These are phyloP conservation scores for Tyrophagus putrescentiae DNA, from an alignment of 1,140 invertebrate genomes.

Conservation along the genomic window DNA sequence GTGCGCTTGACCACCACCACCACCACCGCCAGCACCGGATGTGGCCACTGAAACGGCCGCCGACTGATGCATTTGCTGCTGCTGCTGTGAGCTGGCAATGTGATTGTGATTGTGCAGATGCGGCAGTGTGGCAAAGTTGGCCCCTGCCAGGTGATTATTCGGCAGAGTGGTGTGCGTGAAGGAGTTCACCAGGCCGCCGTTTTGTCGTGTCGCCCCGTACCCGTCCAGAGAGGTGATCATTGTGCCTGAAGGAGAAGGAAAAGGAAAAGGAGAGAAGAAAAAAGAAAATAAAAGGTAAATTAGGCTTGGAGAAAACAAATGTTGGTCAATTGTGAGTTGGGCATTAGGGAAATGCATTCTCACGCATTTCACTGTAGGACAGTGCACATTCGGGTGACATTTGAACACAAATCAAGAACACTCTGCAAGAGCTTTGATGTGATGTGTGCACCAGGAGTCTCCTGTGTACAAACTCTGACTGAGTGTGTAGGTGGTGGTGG, in stretches of 20 bases:
- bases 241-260: not conserved
- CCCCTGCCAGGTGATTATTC: not conserved
- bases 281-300: too few relatives aligned
- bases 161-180: constrained; percentile 13
- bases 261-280: too few relatives aligned
- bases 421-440: too few relatives aligned
- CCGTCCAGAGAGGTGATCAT: not conserved
- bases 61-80: not conserved
- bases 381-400: too few relatives aligned
- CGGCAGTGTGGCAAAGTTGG: constrained; percentile 4
- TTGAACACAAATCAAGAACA: too few relatives aligned
- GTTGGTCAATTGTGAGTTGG: too few relatives aligned
- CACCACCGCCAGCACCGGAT: not conserved
- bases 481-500: too few relatives aligned
- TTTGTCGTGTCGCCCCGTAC: not conserved
- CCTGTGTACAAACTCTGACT: too few relatives aligned
- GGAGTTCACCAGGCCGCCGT: constrained; percentile 9
- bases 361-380: too few relatives aligned
- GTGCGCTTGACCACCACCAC: not conserved
- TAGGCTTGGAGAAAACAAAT: too few relatives aligned
- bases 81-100: not conserved
- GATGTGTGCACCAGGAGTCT: too few relatives aligned
- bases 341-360: too few relatives aligned
- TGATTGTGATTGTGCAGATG: not conserved
- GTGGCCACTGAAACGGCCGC: not conserved